These are phyloP conservation scores for Cladopsammia gracilis DNA, from an alignment of 64 coral and sea anemone species.

Conservation along the genomic window DNA sequence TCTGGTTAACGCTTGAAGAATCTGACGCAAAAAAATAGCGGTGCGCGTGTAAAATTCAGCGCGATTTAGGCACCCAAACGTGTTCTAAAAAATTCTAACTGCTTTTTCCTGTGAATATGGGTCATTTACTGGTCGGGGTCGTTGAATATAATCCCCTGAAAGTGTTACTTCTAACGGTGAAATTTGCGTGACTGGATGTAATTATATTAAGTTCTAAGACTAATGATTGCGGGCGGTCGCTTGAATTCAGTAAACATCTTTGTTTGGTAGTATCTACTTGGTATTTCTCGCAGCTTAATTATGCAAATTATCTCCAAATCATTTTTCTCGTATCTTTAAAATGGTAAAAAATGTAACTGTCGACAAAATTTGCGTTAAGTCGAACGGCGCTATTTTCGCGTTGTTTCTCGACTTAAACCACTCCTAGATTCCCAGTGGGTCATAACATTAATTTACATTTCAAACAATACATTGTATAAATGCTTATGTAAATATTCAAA, in stretches of 20 bases:
- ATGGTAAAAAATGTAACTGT: neutral
- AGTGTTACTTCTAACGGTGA: neutral
- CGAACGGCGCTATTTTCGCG: neutral
- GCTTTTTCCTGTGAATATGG: neutral
- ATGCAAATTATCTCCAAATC: slow-evolving; percentile 40
- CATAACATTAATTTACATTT: neutral
- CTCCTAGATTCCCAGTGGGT: neutral
- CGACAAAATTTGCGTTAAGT: neutral
- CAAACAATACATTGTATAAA: slow-evolving; percentile 25
- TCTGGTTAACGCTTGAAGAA: slow-evolving; percentile 47
- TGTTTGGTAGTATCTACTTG: slow-evolving; percentile 44
- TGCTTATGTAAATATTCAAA: slow-evolving; percentile 49
- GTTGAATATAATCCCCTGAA: neutral
- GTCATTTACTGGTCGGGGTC: neutral
- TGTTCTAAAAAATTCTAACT: neutral
- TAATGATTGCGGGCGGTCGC: slow-evolving; percentile 43
- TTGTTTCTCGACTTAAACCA: neutral
- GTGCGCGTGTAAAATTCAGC: neutral
- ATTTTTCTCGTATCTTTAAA: neutral
- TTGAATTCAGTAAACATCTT: slow-evolving; percentile 47
- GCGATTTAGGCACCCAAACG: neutral
- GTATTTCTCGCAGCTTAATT: slow-evolving; percentile 45
- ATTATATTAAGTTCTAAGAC: slow-evolving; percentile 25
- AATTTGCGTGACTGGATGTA: slow-evolving; percentile 41
- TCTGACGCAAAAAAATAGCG: slow-evolving; percentile 15